Evolutionary conservation across 2,888 invertebrate genomes (phyloP), one percentile per base, ranked within the genome.

Genomic region (Drosophila colorata): DNA sequence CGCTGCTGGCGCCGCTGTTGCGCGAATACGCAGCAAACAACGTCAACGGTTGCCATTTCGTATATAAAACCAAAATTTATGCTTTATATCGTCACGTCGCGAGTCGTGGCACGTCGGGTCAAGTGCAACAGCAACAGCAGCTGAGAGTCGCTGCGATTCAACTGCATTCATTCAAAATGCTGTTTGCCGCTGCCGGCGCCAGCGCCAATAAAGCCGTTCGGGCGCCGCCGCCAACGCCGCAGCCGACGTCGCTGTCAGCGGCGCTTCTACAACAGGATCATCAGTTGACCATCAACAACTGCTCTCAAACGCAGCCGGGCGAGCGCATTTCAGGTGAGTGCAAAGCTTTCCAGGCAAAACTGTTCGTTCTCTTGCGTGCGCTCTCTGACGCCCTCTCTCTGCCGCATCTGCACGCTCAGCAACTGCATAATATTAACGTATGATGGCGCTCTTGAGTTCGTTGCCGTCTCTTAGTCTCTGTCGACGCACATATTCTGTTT

Each of bases 121-220:
- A 86, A 86, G 88, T 86, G 84, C 88, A 85, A 80, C 86, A 89
- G 81, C 88, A 89, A 88, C 85, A 89, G 82, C 80, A 84, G 87
- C 88, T 87, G 89, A 86, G 48, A 73, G 78, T 78, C 70, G 88
- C 82, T 64, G 77, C 77, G 67, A 75, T 81, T 59, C 80, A 80
- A 78, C 66, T 88, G 72, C 73, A 77, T 48, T 33, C 33, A 33
- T 80, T 89, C 49, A 89, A 74, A 63, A 90, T 90, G 89, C 69
- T 90, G 48, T 90, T 90, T 60, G 91, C 90, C 55, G 84, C 88
- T 48, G 77, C 78, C 40, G 88, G 82, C 41, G 74, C 87, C 43
- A 76, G 78, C 53, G 76, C 73, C 25, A 76, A 77, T 25, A 75
- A 74, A 53, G 55, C 68, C 55, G 74, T 72, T 43, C 55, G 74